These are phyloP conservation scores for Peromyscus leucopus DNA, from an alignment of 2,113 vertebrate genomes.

Conservation along the genomic window DNA sequence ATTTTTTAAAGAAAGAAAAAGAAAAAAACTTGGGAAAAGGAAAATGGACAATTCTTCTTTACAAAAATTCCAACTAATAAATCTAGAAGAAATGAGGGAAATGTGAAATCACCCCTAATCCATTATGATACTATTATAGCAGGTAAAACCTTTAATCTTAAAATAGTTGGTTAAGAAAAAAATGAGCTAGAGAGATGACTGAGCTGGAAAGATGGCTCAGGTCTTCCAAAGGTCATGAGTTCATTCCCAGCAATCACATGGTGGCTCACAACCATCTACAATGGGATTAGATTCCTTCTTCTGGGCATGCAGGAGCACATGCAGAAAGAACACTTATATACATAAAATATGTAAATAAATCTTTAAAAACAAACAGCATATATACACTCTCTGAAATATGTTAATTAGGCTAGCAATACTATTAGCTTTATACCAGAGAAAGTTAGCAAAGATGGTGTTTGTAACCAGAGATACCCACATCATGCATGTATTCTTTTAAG, in stretches of 20 bases:
- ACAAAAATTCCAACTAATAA: not conserved
- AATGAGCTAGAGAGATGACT: not conserved
- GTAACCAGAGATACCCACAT: not conserved
- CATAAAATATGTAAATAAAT: not conserved
- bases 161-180: constrained; percentile 6
- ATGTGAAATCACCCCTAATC: not conserved
- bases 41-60: not conserved
- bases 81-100: not conserved
- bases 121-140: not conserved
- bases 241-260: not conserved
- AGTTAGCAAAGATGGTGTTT: not conserved
- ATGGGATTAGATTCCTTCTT: not conserved
- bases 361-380: not conserved
- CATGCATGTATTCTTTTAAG: not conserved
- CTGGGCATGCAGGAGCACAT: not conserved
- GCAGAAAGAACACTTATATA: not conserved
- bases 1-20: not conserved
- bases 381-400: constrained; percentile 26
- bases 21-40: not conserved
- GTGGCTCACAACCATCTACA: not conserved
- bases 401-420: constrained; percentile 9
- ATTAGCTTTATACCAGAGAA: constrained; percentile 5
- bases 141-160: not conserved
- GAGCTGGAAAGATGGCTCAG: not conserved
- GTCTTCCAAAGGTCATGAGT: not conserved